Percentiles rank a stretch among this genome's conserved stretches.
Conservation (phyloP, 2,113 vertebrate genomes). For the Xenopus laevis region DNA sequence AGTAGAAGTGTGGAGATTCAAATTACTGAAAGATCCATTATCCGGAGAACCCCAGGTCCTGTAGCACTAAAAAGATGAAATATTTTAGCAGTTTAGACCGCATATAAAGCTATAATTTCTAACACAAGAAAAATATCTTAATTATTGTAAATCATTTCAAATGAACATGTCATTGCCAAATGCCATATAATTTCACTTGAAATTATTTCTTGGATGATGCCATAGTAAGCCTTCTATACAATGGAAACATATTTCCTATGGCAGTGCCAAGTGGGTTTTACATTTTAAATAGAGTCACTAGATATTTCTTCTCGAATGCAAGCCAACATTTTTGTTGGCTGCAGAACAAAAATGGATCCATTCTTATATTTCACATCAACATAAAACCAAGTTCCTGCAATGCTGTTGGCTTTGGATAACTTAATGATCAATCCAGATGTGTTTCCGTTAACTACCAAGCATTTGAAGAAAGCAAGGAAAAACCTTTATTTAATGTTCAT, state of each 20-base stretch:
- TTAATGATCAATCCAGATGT: conserved; percentile 22
- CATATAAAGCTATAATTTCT: too few relatives aligned
- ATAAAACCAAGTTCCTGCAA: not conserved
- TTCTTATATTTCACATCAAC: conserved; percentile 2
- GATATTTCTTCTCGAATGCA: conserved; percentile 9
- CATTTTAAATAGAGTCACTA: conserved; percentile 11
- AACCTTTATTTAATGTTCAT: not conserved
- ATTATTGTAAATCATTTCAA: too few relatives aligned
- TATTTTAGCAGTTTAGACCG: too few relatives aligned
- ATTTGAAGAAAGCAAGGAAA: not conserved
- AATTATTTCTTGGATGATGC: conserved; percentile 5
- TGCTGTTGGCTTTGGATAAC: conserved; percentile 1
- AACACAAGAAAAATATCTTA: too few relatives aligned
- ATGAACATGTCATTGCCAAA: too few relatives aligned
- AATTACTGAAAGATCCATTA: too few relatives aligned
- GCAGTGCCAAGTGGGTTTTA: conserved; percentile 7
- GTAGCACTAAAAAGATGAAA: too few relatives aligned
- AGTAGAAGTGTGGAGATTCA: too few relatives aligned
- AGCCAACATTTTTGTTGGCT: conserved; percentile 5
- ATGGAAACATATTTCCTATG: conserved; percentile 15
- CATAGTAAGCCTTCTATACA: not conserved
- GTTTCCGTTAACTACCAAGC: not conserved
- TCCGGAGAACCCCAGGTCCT: too few relatives aligned
- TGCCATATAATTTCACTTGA: conserved; percentile 1
- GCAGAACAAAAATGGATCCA: not conserved